phyloP scores from a whole-genome alignment of 2,888 invertebrate genomes.

The Horisme vitalbata region DNA sequence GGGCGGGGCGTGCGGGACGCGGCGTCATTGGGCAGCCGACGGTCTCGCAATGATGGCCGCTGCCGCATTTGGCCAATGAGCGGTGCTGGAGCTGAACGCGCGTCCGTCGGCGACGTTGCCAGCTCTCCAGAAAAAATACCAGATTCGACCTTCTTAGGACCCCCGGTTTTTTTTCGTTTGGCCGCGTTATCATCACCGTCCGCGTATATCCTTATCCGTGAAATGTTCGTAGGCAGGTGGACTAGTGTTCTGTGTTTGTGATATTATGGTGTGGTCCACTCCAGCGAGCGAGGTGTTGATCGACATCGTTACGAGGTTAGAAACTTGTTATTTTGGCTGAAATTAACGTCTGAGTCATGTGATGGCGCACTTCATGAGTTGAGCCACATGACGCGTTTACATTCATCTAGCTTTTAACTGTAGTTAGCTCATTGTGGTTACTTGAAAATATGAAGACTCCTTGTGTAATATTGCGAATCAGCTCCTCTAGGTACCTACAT shows the following conservation, averaged over 20 bases:
- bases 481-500: no score
- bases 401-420: neutral
- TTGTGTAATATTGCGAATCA: no score
- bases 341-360: constrained; percentile 39
- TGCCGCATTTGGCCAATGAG: constrained; percentile 79
- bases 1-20: constrained; percentile 81
- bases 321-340: constrained; percentile 31
- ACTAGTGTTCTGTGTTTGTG: constrained; percentile 69
- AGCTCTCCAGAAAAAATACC: constrained; percentile 79
- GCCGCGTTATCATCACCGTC: constrained; percentile 80
- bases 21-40: constrained; percentile 70
- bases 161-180: constrained; percentile 80
- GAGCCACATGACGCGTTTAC: constrained; percentile 18
- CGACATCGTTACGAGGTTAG: constrained; percentile 77
- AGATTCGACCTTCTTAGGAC: constrained; percentile 82
- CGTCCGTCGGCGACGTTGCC: constrained; percentile 81
- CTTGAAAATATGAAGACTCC: no score
- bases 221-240: constrained; percentile 74
- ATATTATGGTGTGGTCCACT: constrained; percentile 80
- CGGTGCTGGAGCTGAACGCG: constrained; percentile 76
- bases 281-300: constrained; percentile 76
- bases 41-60: constrained; percentile 75
- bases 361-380: constrained; percentile 30
- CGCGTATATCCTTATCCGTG: constrained; percentile 76
- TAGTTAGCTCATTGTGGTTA: no score